Conservation (phyloP, 2,113 vertebrate genomes). For the Pelobates fuscus region DNA sequence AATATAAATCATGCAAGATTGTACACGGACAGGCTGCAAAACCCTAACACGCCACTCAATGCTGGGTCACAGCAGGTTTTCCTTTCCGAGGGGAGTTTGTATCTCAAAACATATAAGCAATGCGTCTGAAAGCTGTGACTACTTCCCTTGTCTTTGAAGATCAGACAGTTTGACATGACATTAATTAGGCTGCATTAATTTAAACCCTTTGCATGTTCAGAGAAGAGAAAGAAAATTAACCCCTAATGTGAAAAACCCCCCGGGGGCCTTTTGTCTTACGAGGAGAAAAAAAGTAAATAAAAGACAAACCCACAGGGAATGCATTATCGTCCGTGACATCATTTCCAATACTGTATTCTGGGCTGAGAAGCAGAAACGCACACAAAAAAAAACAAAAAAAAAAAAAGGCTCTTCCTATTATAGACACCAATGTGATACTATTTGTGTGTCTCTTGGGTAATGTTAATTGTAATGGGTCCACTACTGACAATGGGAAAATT, state of each 20-base stretch:
- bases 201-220: slow-evolving; percentile 80
- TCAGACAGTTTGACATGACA: slow-evolving; percentile 84
- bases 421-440: not conserved
- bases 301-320: slow-evolving; percentile 36
- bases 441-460: not conserved
- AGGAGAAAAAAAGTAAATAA: slow-evolving; percentile 36
- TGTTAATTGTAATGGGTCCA: not conserved
- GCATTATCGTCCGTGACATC: slow-evolving; percentile 44
- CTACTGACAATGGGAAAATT: not conserved
- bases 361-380: not conserved
- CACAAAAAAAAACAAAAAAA: not conserved
- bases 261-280: slow-evolving; percentile 33
- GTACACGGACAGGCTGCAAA: slow-evolving; percentile 11
- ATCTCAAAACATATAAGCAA: slow-evolving; percentile 23
- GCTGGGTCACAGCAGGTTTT: slow-evolving; percentile 12
- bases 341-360: slow-evolving; percentile 31
- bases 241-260: slow-evolving; percentile 39
- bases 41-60: slow-evolving; percentile 1
- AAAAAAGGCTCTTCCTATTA: too few species aligned
- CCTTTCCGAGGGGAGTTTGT: slow-evolving; percentile 13
- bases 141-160: slow-evolving; percentile 77
- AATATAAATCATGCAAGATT: not conserved
- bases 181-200: slow-evolving; percentile 85
- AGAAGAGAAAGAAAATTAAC: slow-evolving; percentile 48
- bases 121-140: slow-evolving; percentile 16